A percentile compares a stretch with the other conserved stretches of the same genome.
Conservation (phyloP, 2,113 vertebrate genomes). For the Hemicordylus capensis region DNA sequence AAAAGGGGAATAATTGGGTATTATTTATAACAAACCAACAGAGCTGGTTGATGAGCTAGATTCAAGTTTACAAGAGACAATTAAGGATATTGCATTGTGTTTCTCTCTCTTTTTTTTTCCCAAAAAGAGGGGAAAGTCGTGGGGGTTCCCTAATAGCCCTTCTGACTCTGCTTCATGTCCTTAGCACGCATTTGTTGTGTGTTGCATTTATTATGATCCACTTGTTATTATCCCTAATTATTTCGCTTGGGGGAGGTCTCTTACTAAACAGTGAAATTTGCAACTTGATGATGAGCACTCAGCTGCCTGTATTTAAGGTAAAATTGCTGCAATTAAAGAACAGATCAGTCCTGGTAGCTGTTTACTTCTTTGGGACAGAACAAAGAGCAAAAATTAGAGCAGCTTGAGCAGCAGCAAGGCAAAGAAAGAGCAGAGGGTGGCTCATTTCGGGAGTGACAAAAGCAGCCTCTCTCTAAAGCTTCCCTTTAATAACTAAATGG, state of each 20-base stretch:
- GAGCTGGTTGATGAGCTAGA: conserved; percentile 45
- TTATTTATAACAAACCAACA: conserved; percentile 44
- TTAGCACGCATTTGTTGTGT: conserved; percentile 29
- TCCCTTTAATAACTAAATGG: conserved; percentile 11
- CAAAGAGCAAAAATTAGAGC: conserved; percentile 64
- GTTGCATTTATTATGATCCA: conserved; percentile 72
- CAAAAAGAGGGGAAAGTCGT: conserved; percentile 48
- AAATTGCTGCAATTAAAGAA: conserved; percentile 85
- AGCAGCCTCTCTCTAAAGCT: not conserved
- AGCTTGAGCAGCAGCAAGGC: conserved; percentile 41
- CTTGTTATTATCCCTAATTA: conserved; percentile 74
- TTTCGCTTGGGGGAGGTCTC: conserved; percentile 75
- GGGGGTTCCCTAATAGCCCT: conserved; percentile 61
- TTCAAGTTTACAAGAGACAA: conserved; percentile 54
- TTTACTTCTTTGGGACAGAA: conserved; percentile 68
- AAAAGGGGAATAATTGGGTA: conserved; percentile 52
- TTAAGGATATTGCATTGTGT: conserved; percentile 58
- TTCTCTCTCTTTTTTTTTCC: conserved; percentile 25
- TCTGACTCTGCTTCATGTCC: not conserved
- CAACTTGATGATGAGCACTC: conserved; percentile 70
- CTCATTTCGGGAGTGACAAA: conserved; percentile 26
- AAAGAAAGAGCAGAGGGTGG: conserved; percentile 22
- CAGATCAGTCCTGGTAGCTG: conserved; percentile 67
- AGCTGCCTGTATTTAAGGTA: conserved; percentile 80
- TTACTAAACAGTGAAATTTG: conserved; percentile 66